Percentiles rank a stretch among this genome's conserved stretches.
Conservation (phyloP, 35 echinoderm and acorn worm species). For the Stichopus chloronotus region DNA sequence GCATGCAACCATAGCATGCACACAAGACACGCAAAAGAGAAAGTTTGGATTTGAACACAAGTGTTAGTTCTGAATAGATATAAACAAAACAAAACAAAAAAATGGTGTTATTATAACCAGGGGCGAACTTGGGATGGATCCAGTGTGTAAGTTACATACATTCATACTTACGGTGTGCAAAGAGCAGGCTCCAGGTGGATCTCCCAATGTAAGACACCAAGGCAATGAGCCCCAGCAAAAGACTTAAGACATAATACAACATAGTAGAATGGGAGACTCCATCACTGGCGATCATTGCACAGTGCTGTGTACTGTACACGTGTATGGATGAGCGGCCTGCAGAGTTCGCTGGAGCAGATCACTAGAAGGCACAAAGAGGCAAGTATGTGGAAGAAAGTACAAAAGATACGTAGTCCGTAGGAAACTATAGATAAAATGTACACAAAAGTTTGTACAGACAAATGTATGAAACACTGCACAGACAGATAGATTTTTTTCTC, state of each 20-base stretch:
- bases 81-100: not conserved
- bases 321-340: not conserved
- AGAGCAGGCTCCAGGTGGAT: not conserved
- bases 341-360: not conserved
- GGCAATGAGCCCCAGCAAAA: not conserved
- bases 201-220: not conserved
- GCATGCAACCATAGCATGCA: not conserved
- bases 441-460: too few relatives aligned
- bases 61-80: too few relatives aligned
- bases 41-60: too few relatives aligned
- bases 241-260: slow-evolving; percentile 14
- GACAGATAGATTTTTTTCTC: too few relatives aligned
- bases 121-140: too few relatives aligned
- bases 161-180: not conserved
- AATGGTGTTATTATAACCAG: too few relatives aligned
- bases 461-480: too few relatives aligned
- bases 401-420: too few relatives aligned
- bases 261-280: not conserved
- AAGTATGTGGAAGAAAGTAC: too few relatives aligned
- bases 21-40: too few relatives aligned
- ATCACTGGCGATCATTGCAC: not conserved
- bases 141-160: not conserved
- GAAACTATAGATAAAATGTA: too few relatives aligned
- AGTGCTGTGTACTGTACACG: not conserved
- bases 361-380: too few relatives aligned